Evolutionary conservation across 2,113 vertebrate species (phyloP).

Genomic region (Lepidiolamprologus cunningtoni): DNA sequence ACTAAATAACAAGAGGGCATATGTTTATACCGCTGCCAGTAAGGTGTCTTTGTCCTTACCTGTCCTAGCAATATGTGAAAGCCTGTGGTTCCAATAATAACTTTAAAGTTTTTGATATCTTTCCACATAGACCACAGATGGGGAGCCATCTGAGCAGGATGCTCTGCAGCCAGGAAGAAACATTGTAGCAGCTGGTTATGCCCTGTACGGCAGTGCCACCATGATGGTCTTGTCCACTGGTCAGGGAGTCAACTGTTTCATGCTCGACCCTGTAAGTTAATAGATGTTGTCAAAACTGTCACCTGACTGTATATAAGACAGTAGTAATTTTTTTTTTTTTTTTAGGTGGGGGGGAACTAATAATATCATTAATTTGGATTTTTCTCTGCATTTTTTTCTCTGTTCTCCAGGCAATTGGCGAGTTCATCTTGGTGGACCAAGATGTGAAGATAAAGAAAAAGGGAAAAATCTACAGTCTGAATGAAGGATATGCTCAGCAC

Average conservation of each 20-base stretch:
- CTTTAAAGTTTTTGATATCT: neutral
- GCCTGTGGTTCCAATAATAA: neutral
- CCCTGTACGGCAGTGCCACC: slow-evolving; percentile 94
- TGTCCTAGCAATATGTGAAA: neutral
- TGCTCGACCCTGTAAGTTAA: slow-evolving; percentile 86
- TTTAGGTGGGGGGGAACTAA: accelerated
- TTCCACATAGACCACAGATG: slow-evolving; percentile 51
- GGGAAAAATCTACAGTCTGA: slow-evolving; percentile 95
- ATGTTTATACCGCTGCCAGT: neutral
- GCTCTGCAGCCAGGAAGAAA: slow-evolving; percentile 87
- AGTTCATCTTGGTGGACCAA: slow-evolving; percentile 91
- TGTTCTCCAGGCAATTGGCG: slow-evolving; percentile 82
- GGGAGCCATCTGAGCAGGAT: slow-evolving; percentile 80
- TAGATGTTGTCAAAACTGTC: neutral
- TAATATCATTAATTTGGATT: neutral
- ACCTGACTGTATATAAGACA: neutral
- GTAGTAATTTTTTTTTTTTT: neutral
- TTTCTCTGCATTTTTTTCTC: neutral
- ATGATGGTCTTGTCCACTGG: slow-evolving; percentile 90
- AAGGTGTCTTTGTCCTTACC: neutral
- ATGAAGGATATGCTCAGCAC: slow-evolving; percentile 93
- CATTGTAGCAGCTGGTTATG: slow-evolving; percentile 91
- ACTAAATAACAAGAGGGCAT: neutral
- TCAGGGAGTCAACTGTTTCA: slow-evolving; percentile 91
- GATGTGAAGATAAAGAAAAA: slow-evolving; percentile 93